A percentile compares a stretch with the other conserved stretches of the same genome.
Conservation (phyloP, 2,113 vertebrate genomes). For the Pogona vitticeps region DNA sequence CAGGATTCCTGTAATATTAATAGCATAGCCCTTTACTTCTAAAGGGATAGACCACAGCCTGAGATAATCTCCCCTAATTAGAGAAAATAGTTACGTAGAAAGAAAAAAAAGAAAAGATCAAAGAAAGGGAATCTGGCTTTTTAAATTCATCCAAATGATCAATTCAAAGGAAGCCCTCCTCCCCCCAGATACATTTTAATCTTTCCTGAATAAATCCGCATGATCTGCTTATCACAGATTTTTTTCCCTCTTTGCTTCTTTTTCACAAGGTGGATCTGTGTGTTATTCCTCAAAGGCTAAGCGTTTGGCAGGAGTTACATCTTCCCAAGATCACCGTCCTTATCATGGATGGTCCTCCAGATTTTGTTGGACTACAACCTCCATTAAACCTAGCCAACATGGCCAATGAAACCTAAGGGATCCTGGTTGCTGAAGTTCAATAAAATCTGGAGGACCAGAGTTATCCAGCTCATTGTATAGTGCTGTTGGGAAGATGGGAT, state of each 20-base stretch:
- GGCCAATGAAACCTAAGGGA: too few species aligned
- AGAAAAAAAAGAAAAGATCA: background rate
- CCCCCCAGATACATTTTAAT: background rate
- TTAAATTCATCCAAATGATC: constrained; percentile 2
- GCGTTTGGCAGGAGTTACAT: background rate
- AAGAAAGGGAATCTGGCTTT: background rate
- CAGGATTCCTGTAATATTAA: background rate
- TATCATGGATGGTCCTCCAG: too few species aligned
- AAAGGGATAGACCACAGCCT: background rate
- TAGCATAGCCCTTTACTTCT: background rate
- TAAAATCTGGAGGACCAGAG: too few species aligned
- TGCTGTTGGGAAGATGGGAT: background rate
- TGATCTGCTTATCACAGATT: background rate
- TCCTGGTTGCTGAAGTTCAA: too few species aligned
- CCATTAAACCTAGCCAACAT: too few species aligned
- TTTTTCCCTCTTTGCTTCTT: too few species aligned
- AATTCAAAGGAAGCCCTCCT: background rate
- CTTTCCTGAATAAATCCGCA: background rate
- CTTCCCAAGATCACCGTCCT: background rate
- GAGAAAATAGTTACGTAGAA: background rate
- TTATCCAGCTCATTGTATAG: too few species aligned
- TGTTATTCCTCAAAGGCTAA: background rate
- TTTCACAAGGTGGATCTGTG: background rate
- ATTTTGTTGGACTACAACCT: too few species aligned
- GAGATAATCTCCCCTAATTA: constrained; percentile 4